A percentile compares a stretch with the other conserved stretches of the same genome.
phyloP scores from a whole-genome alignment of 2,888 invertebrate genomes.

The Stenichneumon culpator region DNA sequence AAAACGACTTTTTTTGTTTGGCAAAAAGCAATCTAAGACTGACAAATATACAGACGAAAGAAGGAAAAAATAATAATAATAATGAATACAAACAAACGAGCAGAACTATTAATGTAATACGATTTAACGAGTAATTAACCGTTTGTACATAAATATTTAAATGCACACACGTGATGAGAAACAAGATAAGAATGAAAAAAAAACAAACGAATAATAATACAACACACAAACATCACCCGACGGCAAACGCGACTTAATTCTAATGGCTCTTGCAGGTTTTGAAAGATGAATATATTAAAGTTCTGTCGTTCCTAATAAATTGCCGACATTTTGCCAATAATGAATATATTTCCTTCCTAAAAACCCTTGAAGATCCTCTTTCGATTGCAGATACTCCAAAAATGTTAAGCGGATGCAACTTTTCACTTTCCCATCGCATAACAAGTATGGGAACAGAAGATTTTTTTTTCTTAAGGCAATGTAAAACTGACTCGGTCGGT shows the following conservation, averaged over 20 bases:
- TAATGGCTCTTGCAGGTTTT: slow-evolving; percentile 73
- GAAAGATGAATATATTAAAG: slow-evolving; percentile 73
- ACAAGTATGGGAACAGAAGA: background rate
- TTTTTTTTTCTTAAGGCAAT: background rate
- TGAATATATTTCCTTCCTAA: slow-evolving; percentile 72
- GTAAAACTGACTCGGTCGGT: background rate
- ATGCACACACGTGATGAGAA: slow-evolving; percentile 76
- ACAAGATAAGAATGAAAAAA: slow-evolving; percentile 39
- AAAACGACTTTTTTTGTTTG: slow-evolving; percentile 75
- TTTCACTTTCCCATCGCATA: background rate
- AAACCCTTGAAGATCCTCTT: slow-evolving; percentile 32
- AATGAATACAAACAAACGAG: slow-evolving; percentile 76
- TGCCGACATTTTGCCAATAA: slow-evolving; percentile 80
- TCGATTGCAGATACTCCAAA: slow-evolving; percentile 25
- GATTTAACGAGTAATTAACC: slow-evolving; percentile 81
- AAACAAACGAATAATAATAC: slow-evolving; percentile 43
- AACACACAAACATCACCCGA: slow-evolving; percentile 71
- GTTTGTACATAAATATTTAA: slow-evolving; percentile 84
- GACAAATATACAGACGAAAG: slow-evolving; percentile 83
- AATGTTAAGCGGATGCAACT: background rate
- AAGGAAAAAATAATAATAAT: slow-evolving; percentile 82
- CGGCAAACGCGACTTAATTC: slow-evolving; percentile 84
- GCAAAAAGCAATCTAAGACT: slow-evolving; percentile 84
- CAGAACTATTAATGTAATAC: slow-evolving; percentile 84
- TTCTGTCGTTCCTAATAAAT: slow-evolving; percentile 80